Evolutionary conservation across 2,888 invertebrate species (phyloP).

Genomic region (Neoascia interrupta): DNA sequence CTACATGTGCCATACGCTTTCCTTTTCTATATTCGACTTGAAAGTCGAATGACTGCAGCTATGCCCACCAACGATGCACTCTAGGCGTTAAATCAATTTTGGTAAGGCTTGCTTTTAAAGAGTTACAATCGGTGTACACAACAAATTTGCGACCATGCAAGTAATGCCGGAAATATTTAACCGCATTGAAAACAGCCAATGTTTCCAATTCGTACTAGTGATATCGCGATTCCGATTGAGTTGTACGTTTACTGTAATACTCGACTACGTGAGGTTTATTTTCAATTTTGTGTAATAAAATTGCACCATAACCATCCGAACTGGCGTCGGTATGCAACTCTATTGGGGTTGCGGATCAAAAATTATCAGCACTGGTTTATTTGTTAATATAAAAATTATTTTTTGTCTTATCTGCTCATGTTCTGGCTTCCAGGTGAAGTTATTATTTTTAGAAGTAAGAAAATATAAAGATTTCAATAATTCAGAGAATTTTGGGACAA

Average conservation of each 20-base stretch:
- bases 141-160: conserved; percentile 35
- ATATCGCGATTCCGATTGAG: conserved; percentile 54
- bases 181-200: conserved; percentile 30
- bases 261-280: conserved; percentile 20
- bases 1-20: conserved; percentile 52
- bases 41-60: conserved; percentile 49
- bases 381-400: conserved; percentile 36
- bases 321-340: conserved; percentile 65
- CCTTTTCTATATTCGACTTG: conserved; percentile 43
- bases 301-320: conserved; percentile 39
- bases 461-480: conserved; percentile 7
- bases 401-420: conserved; percentile 32
- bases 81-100: conserved; percentile 47
- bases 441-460: neutral
- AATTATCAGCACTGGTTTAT: conserved; percentile 59
- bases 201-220: conserved; percentile 45
- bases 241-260: conserved; percentile 26
- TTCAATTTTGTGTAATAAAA: conserved; percentile 26
- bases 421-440: neutral
- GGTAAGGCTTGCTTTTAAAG: neutral
- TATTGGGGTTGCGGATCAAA: conserved; percentile 59
- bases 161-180: conserved; percentile 69
- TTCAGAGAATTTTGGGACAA: conserved; percentile 6
- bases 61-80: conserved; percentile 45
- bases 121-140: conserved; percentile 61